Percentiles rank a stretch among this genome's conserved stretches.
These are phyloP conservation scores for Mormyrus lacerda DNA, from an alignment of 2,113 vertebrate species.

Conservation along the genomic window DNA sequence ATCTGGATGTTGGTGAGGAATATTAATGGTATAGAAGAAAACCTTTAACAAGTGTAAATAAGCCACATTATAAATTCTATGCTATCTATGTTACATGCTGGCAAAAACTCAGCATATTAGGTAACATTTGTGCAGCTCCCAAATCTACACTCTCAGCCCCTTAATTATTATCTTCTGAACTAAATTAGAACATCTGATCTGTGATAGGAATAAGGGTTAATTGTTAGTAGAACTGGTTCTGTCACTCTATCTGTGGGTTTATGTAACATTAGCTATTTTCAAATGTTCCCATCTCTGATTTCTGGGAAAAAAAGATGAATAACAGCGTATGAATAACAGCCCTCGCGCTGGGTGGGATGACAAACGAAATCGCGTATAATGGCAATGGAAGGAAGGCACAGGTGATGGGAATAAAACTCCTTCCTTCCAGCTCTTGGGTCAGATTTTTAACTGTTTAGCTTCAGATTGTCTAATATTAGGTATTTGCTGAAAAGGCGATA, in stretches of 20 bases:
- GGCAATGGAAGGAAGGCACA: not conserved
- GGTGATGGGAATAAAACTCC: not conserved
- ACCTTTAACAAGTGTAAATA: not conserved
- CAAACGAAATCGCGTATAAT: not conserved
- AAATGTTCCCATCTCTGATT: constrained; percentile 6
- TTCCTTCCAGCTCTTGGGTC: not conserved
- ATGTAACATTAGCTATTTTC: not conserved
- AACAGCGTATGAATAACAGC: not conserved
- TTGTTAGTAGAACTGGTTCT: constrained; percentile 1
- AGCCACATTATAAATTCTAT: not conserved
- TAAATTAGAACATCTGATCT: not conserved
- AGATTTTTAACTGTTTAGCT: not conserved
- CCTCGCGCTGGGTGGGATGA: not conserved
- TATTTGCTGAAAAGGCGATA: not conserved
- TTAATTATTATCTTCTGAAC: not conserved
- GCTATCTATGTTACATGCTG: not conserved
- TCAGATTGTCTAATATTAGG: not conserved
- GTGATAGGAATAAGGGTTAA: not conserved
- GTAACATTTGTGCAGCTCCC: not conserved
- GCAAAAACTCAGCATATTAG: not conserved
- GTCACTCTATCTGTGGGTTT: not conserved
- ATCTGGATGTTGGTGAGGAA: not conserved
- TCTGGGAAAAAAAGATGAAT: not conserved
- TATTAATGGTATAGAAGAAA: not conserved
- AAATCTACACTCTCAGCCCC: not conserved